Evolutionary conservation across 2,888 invertebrate genomes (phyloP).

Genomic region (Sinohyriopsis cumingii): DNA sequence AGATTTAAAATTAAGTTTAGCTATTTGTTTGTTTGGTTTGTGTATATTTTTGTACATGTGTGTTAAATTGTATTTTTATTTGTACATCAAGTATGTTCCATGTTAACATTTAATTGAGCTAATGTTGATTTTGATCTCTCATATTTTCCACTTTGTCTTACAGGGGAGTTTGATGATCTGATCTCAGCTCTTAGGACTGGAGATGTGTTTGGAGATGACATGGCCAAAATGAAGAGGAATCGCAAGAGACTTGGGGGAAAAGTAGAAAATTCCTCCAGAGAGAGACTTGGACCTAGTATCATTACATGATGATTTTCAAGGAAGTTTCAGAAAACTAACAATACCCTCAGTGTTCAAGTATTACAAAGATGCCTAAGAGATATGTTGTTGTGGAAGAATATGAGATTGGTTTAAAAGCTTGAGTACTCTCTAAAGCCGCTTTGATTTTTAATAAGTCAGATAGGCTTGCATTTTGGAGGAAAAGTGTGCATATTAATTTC

Average conservation of each 20-base stretch:
- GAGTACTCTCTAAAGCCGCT: no score
- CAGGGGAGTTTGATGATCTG: constrained; percentile 94
- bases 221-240: constrained; percentile 90
- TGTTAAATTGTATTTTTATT: neutral
- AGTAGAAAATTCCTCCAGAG: constrained; percentile 26
- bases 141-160: constrained; percentile 14
- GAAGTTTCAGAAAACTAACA: no score
- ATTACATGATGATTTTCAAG: no score
- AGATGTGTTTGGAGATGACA: constrained; percentile 95
- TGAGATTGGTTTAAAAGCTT: no score
- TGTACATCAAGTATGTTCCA: neutral
- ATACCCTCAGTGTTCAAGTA: no score
- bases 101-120: neutral
- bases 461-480: no score
- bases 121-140: constrained; percentile 2
- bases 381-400: no score
- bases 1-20: no score
- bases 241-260: constrained; percentile 75
- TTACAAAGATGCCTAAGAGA: no score
- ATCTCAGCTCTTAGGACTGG: constrained; percentile 95
- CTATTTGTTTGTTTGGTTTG: no score
- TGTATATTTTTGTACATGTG: neutral
- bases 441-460: no score
- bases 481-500: no score
- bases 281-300: constrained; percentile 12